Evolutionary conservation across 2,888 invertebrate genomes (phyloP).

Genomic region (Malthinus flaveolus): DNA sequence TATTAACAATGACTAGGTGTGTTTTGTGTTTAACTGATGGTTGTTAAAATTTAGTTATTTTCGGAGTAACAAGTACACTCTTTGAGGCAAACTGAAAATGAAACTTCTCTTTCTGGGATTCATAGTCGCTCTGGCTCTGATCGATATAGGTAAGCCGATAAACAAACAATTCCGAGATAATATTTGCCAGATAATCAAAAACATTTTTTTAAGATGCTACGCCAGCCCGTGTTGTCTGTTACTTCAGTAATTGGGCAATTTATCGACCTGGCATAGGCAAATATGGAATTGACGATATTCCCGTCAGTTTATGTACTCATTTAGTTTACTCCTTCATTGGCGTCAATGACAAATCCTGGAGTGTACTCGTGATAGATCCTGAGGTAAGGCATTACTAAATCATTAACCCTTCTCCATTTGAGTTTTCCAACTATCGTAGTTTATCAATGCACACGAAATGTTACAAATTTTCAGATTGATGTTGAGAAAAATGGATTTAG

Average conservation of each 20-base stretch:
- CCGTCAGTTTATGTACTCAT: conserved; percentile 82
- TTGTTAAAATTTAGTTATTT: too few relatives aligned
- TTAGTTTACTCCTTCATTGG: conserved; percentile 88
- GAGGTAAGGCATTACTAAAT: conserved; percentile 59
- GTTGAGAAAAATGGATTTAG: conserved; percentile 74
- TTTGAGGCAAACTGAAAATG: too few relatives aligned
- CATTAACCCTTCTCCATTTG: background rate
- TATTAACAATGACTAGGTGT: too few relatives aligned
- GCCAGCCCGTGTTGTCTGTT: conserved; percentile 59
- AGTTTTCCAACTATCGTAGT: conserved; percentile 1
- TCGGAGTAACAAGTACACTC: too few relatives aligned
- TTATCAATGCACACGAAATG: background rate
- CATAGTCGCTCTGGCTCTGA: too few relatives aligned
- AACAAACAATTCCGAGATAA: too few relatives aligned
- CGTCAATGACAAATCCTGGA: conserved; percentile 75
- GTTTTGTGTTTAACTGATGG: too few relatives aligned
- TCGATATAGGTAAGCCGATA: too few relatives aligned
- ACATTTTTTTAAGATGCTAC: conserved; percentile 22
- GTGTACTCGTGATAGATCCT: conserved; percentile 78
- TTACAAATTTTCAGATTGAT: conserved; percentile 62
- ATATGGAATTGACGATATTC: conserved; percentile 84
- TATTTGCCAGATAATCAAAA: too few relatives aligned
- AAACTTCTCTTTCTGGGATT: too few relatives aligned
- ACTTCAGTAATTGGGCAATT: conserved; percentile 83
- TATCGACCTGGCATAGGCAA: conserved; percentile 81